Percentiles rank a stretch among this genome's conserved stretches.
These are phyloP conservation scores for Argentina silus DNA, from an alignment of 2,797 vertebrate species.

Conservation along the genomic window DNA sequence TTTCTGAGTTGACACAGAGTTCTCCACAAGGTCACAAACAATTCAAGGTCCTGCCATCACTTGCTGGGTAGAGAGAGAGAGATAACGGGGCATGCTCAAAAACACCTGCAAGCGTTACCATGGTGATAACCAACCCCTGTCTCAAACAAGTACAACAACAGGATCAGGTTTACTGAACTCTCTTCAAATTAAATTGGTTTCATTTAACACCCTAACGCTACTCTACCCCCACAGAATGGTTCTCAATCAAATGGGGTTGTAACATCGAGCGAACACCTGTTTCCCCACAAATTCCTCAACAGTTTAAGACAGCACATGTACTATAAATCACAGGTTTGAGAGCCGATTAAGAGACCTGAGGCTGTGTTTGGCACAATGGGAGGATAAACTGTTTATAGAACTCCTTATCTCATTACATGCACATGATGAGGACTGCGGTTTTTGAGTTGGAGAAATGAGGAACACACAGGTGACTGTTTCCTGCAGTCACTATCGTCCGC, in stretches of 20 bases:
- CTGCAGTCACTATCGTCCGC: no score
- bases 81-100: background rate
- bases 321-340: background rate
- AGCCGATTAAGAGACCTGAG: background rate
- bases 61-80: background rate
- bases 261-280: background rate
- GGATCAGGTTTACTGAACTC: constrained; percentile 22
- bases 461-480: no score
- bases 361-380: background rate
- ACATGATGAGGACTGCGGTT: background rate
- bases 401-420: background rate
- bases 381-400: background rate
- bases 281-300: background rate
- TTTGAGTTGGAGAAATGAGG: no score
- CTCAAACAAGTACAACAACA: background rate
- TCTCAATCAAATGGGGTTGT: background rate
- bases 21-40: no score
- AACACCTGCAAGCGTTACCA: background rate
- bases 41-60: background rate
- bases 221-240: background rate
- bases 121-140: background rate
- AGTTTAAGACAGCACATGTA: background rate
- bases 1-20: no score
- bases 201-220: background rate
- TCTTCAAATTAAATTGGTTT: constrained; percentile 9